phyloP scores from a whole-genome alignment of 1,140 invertebrate species.

The Colletes gigas region DNA sequence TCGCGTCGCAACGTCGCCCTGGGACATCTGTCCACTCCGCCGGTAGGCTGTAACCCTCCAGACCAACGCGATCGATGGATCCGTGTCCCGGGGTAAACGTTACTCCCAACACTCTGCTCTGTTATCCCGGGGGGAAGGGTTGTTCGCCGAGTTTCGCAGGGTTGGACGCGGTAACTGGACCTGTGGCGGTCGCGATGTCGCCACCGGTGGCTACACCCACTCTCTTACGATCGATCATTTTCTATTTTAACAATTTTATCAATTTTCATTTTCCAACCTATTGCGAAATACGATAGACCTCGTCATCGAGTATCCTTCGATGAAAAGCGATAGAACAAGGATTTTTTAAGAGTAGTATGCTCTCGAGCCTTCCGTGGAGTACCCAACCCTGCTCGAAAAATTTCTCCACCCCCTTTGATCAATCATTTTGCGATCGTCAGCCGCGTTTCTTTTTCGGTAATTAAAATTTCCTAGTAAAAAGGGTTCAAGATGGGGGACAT shows the following conservation, averaged over 20 bases:
- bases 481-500: neutral
- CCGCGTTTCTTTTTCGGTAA: conserved; percentile 41
- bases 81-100: conserved; percentile 17
- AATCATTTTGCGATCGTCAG: neutral
- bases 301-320: too few relatives aligned
- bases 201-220: neutral
- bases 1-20: conserved; percentile 50
- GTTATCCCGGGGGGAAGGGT: neutral
- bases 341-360: too few relatives aligned
- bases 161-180: neutral
- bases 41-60: neutral
- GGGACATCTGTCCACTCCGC: conserved; percentile 50
- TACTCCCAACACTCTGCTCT: too few relatives aligned
- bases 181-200: neutral
- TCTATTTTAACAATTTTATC: too few relatives aligned
- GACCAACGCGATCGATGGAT: conserved; percentile 25
- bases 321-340: too few relatives aligned
- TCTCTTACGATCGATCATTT: too few relatives aligned
- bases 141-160: neutral
- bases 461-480: conserved; percentile 54
- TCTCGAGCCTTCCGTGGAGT: too few relatives aligned
- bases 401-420: neutral
- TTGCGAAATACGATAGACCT: too few relatives aligned
- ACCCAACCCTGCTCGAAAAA: too few relatives aligned
- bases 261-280: too few relatives aligned